Evolutionary conservation across 2,797 vertebrate genomes (phyloP).

Genomic region (Pseudochirops cupreus): DNA sequence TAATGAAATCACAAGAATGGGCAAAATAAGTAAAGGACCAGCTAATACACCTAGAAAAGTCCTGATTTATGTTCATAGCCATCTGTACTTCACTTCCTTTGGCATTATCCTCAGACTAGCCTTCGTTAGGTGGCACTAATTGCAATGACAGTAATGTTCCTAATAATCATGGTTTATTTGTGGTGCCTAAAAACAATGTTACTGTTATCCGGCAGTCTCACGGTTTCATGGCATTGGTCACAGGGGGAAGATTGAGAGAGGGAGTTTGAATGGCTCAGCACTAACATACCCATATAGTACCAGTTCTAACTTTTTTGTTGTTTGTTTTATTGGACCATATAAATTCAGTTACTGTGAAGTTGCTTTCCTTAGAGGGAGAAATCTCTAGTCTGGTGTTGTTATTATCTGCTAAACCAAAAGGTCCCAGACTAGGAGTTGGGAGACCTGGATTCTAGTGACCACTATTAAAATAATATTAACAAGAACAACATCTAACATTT

Average conservation of each 20-base stretch:
- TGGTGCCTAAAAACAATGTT: background rate
- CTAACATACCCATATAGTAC: background rate
- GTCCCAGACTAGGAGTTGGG: background rate
- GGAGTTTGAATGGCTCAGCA: background rate
- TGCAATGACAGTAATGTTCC: background rate
- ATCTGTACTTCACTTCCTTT: background rate
- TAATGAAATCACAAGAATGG: background rate
- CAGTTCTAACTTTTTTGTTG: background rate
- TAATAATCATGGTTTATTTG: background rate
- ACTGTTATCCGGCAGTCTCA: background rate
- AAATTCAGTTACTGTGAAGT: background rate
- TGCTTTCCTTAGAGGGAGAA: background rate
- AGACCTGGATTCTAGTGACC: background rate
- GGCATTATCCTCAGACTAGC: background rate
- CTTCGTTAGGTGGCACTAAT: background rate
- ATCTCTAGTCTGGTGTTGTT: background rate
- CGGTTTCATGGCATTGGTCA: background rate
- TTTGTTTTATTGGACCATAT: background rate
- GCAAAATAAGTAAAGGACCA: background rate
- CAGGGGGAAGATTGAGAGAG: background rate
- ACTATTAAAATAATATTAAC: background rate
- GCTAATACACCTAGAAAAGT: background rate
- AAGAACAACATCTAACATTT: background rate
- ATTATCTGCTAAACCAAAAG: background rate
- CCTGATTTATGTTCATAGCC: background rate